These are phyloP conservation scores for Adineta ricciae DNA, from an alignment of 2,888 invertebrate genomes.

Conservation along the genomic window DNA sequence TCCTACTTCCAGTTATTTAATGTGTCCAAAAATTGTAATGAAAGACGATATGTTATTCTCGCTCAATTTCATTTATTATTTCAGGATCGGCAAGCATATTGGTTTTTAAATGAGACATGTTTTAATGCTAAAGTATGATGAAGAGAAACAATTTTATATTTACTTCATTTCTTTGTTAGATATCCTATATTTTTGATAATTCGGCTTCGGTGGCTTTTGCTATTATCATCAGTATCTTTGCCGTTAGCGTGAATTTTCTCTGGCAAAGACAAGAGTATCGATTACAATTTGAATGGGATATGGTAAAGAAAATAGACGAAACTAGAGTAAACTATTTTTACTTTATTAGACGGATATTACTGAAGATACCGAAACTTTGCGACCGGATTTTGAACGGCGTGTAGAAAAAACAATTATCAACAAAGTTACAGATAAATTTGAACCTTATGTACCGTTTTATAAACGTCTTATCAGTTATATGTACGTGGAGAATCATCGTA, in stretches of 20 bases:
- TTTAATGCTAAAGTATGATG: constrained; percentile 63
- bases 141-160: neutral
- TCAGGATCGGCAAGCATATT: constrained; percentile 55
- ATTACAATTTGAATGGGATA: constrained; percentile 90
- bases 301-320: constrained; percentile 67
- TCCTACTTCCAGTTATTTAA: neutral
- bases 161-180: constrained; percentile 22
- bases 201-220: constrained; percentile 86
- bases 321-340: constrained; percentile 43
- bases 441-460: constrained; percentile 31
- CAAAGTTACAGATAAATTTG: constrained; percentile 21
- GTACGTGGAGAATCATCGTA: neutral
- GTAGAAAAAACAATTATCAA: neutral
- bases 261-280: constrained; percentile 89
- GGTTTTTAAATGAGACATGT: constrained; percentile 72
- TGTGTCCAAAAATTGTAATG: constrained; percentile 39
- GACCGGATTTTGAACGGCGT: constrained; percentile 27
- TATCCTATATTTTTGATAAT: constrained; percentile 83
- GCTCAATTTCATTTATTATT: neutral
- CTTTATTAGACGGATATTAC: constrained; percentile 24
- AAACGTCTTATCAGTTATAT: constrained; percentile 21
- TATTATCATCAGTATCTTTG: constrained; percentile 91
- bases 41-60: constrained; percentile 64
- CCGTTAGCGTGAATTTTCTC: constrained; percentile 77
- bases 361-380: constrained; percentile 29